Evolutionary conservation across 2,113 vertebrate genomes (phyloP).

Genomic region (Chiloscyllium plagiosum): DNA sequence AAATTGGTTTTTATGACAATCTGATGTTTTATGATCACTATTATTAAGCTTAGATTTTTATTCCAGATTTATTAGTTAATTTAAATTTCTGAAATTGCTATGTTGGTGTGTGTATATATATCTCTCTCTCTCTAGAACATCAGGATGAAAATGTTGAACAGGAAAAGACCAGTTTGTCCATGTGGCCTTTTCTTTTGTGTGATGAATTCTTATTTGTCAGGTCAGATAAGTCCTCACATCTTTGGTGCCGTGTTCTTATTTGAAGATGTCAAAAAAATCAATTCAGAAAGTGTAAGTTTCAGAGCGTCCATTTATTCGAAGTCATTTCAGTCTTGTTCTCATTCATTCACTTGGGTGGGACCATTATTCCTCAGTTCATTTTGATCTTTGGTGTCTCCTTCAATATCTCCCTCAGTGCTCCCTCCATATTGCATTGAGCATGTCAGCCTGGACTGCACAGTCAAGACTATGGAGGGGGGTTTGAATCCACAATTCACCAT

Average conservation of each 20-base stretch:
- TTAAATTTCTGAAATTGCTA: no score
- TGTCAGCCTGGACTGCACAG: not conserved
- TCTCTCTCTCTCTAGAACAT: no score
- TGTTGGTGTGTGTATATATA: no score
- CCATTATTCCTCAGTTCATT: no score
- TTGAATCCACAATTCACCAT: no score
- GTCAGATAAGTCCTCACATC: not conserved
- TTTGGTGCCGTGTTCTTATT: not conserved
- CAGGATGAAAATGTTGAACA: not conserved
- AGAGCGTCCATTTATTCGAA: not conserved
- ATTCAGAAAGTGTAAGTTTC: no score
- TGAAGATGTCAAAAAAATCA: not conserved
- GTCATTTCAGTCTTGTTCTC: not conserved
- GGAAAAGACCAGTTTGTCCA: not conserved
- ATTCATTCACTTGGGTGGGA: not conserved
- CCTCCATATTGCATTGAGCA: not conserved
- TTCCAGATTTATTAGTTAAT: no score
- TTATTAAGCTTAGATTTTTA: no score
- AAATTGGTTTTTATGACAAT: no score
- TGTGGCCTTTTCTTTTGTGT: not conserved
- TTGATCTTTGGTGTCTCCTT: no score
- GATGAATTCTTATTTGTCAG: not conserved
- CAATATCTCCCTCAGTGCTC: no score
- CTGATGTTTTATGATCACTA: no score
- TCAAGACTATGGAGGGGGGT: not conserved